Evolutionary conservation across 2,888 invertebrate species (phyloP).

Genomic region (Augiades crinisus): DNA sequence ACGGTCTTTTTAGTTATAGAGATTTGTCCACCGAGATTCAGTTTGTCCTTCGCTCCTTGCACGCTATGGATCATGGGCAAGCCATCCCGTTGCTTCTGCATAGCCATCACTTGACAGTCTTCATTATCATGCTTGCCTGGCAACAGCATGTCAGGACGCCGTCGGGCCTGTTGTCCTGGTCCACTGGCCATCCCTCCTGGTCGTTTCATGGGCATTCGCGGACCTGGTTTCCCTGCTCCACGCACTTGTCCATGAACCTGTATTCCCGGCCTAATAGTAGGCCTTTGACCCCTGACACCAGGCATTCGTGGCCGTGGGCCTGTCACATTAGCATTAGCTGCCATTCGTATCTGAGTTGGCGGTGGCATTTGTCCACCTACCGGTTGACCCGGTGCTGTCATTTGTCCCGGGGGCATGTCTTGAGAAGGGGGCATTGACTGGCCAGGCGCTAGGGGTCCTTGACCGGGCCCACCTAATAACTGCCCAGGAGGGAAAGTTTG

Average conservation of each 20-base stretch:
- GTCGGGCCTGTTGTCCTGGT: conserved; percentile 53
- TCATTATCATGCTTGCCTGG: conserved; percentile 87
- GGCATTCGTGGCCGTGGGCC: conserved; percentile 63
- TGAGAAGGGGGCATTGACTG: conserved; percentile 29
- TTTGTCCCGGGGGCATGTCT: conserved; percentile 38
- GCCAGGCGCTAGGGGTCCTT: conserved; percentile 28
- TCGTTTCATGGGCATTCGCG: conserved; percentile 69
- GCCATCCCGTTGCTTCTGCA: conserved; percentile 87
- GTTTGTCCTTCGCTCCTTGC: conserved; percentile 82
- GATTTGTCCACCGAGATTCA: conserved; percentile 87
- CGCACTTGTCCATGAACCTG: conserved; percentile 69
- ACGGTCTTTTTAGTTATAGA: conserved; percentile 84
- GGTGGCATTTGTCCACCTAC: conserved; percentile 49
- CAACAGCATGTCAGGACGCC: conserved; percentile 83
- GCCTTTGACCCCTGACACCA: conserved; percentile 53
- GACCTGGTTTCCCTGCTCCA: conserved; percentile 48
- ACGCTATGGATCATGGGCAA: conserved; percentile 88
- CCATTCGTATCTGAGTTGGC: conserved; percentile 64
- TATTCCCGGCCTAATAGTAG: conserved; percentile 62
- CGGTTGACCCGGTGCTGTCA: conserved; percentile 34
- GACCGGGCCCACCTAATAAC: conserved; percentile 37
- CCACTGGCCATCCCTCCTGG: conserved; percentile 48
- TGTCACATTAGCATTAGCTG: conserved; percentile 53
- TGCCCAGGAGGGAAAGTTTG: conserved; percentile 68
- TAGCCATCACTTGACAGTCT: conserved; percentile 88